Evolutionary conservation across 2,888 invertebrate species (phyloP).

Genomic region (Digitonthophagus gazella): DNA sequence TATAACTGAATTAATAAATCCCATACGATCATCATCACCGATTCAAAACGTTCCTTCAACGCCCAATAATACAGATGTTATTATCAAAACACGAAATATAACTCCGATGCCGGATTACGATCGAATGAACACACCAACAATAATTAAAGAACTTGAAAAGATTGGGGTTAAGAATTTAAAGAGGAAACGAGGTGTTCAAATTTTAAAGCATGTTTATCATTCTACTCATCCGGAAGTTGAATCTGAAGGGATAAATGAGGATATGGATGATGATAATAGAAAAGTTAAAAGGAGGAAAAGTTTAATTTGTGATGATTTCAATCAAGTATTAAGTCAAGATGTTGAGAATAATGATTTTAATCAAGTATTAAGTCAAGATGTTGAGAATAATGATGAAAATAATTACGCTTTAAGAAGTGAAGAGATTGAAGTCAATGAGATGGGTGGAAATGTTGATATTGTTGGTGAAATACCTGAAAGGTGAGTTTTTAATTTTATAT

Average conservation of each 20-base stretch:
- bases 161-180: constrained; percentile 68
- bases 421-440: background rate
- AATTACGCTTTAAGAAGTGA: background rate
- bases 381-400: too few species aligned
- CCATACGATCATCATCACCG: background rate
- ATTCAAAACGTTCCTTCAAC: too few species aligned
- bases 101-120: constrained; percentile 61
- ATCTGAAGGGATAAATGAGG: constrained; percentile 18
- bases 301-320: background rate
- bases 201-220: constrained; percentile 66
- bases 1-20: background rate
- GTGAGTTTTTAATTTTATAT: constrained; percentile 28
- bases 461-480: constrained; percentile 36
- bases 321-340: background rate
- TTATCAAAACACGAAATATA: constrained; percentile 57
- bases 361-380: background rate
- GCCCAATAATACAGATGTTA: constrained; percentile 50
- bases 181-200: constrained; percentile 58
- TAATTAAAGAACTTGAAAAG: constrained; percentile 59
- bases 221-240: constrained; percentile 61
- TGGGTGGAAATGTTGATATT: constrained; percentile 32
- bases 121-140: constrained; percentile 58
- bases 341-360: background rate
- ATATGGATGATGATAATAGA: constrained; percentile 31
- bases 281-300: constrained; percentile 34